Conservation (phyloP, 2,797 vertebrate genomes). For the Halcyon smyrnensis region DNA sequence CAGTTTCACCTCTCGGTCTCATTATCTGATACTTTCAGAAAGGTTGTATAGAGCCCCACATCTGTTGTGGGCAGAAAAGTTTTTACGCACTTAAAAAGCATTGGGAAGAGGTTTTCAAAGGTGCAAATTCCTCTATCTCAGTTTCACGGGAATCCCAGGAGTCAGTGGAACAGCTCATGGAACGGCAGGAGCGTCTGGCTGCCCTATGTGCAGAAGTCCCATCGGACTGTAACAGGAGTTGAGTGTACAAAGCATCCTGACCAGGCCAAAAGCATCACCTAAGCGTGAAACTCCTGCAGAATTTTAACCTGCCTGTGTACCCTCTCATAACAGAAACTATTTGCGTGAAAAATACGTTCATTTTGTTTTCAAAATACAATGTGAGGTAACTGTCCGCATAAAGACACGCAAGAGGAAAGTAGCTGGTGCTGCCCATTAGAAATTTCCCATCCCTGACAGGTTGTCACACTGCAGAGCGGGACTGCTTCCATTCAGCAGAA, state of each 20-base stretch:
- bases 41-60: neutral
- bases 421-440: neutral
- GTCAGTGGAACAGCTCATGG: neutral
- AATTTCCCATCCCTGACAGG: neutral
- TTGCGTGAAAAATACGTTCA: fast-evolving
- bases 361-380: neutral
- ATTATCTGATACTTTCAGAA: slow-evolving; percentile 45
- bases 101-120: neutral
- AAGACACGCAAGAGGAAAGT: fast-evolving
- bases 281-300: neutral
- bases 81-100: neutral
- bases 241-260: neutral
- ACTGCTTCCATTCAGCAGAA: neutral
- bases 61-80: neutral
- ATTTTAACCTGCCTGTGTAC: neutral
- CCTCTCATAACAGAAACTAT: neutral
- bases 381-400: fast-evolving
- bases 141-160: neutral
- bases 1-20: slow-evolving; percentile 80
- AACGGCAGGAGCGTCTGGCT: neutral
- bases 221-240: neutral
- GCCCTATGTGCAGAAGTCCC: neutral
- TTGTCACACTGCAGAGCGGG: neutral
- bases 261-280: neutral
- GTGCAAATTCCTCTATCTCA: neutral